Base-by-base conservation (phyloP, 1,140 invertebrate genomes). In the Bactericera cockerelli region DNA sequence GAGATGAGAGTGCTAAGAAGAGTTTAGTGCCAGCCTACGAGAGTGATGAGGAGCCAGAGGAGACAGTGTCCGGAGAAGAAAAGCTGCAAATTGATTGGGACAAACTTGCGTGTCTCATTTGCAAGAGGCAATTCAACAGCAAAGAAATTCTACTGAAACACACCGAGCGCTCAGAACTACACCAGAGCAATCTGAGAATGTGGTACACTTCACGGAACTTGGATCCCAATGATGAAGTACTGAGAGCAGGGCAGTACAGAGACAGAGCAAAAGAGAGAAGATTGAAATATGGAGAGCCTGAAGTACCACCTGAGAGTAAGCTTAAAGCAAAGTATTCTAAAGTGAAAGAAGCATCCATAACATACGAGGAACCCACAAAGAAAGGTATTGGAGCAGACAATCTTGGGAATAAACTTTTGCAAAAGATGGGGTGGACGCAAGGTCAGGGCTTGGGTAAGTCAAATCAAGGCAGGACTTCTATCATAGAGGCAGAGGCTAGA, bases 371-470 rank as follows among this genome's bases (percentile, higher is more conserved):
- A 63, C 82, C 82, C 2, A 83, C 80, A 0, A 77, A 78, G 59
- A 74, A 78, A 26, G 85, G 84, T 0, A 90, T 96, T 54, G 86
- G 87, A 14, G 83, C 84, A 0, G 86, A 87, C 61, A 93, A 93
- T 71, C 85, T 94, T 64, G 93, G 93, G 1, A 95, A 86, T 72
- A 88, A 89, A 71, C 75, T 99, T 65, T 70, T 99, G 39, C 93
- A 98, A 72, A 97, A 94, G 74, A 98, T 98, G 95, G 96, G 96
- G 0, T 99, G 96, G 95, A 87, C 83, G 4, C 89, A 93, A 70
- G 96, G 95, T 1, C 83, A 91, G 78, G 96, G 96, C 0, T 74
- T 98, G 11, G 96, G 95, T 2, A 90, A 88, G 69, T 78, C 79
- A 28, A 90, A 92, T 69, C 93, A 98, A 75, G 94, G 94, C n/a